These are phyloP conservation scores for Montipora foliosa DNA, from an alignment of 64 coral and sea anemone species.

Conservation along the genomic window DNA sequence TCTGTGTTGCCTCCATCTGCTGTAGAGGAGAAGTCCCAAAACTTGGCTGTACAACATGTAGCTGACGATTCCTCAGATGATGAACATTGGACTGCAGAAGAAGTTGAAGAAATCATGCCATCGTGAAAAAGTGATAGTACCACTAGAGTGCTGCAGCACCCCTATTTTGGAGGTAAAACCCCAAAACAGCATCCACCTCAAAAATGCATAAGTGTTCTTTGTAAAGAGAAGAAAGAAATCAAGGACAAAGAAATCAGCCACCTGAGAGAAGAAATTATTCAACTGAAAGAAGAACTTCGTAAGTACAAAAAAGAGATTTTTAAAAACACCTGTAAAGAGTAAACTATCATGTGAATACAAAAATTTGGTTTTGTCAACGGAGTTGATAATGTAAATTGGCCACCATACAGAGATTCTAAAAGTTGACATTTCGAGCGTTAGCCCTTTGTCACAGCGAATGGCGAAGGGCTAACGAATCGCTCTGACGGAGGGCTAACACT, in stretches of 20 bases:
- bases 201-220: conserved; percentile 27
- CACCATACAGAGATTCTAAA: too few relatives aligned
- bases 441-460: too few relatives aligned
- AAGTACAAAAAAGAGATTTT: background rate
- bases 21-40: background rate
- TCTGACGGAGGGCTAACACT: too few relatives aligned
- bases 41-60: too few relatives aligned
- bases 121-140: too few relatives aligned
- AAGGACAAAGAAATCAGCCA: conserved; percentile 17
- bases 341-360: too few relatives aligned
- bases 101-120: background rate
- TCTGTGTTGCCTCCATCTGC: too few relatives aligned
- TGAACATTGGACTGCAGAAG: background rate
- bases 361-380: too few relatives aligned
- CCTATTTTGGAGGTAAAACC: conserved; percentile 33
- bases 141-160: conserved; percentile 6
- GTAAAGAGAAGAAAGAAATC: conserved; percentile 27
- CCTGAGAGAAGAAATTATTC: conserved; percentile 29
- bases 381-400: too few relatives aligned
- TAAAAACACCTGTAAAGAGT: too few relatives aligned
- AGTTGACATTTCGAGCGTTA: too few relatives aligned
- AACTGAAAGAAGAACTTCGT: conserved; percentile 45
- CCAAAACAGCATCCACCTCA: conserved; percentile 10
- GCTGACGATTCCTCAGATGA: background rate
- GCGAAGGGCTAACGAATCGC: too few relatives aligned